Evolutionary conservation across 2,797 vertebrate genomes (phyloP), one percentile per base, ranked within the genome.

Genomic region (Falco peregrinus): DNA sequence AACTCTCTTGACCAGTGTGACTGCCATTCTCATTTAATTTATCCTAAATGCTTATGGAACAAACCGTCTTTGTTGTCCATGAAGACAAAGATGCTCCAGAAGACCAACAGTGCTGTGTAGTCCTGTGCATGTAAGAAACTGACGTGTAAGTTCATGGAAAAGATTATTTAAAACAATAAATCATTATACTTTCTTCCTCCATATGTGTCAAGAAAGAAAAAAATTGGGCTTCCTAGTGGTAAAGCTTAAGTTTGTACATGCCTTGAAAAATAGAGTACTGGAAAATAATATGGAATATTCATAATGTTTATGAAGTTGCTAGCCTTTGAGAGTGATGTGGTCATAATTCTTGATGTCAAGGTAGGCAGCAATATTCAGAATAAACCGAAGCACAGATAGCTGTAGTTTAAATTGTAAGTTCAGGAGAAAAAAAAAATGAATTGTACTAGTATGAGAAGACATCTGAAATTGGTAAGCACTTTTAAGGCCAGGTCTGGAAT

Each of bases 151-250:
- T 83, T 88, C 81, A 28, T 88, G 74, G 74, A 86, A 90, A 78
- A 82, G n/a, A 63, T 71, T 33, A 67, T 80, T 91, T 93, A 53
- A 93, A 96, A 26, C 64, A 77, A 60, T 53, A 78, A 70, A 88
- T 90, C 1, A 0, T 82, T 93, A 51, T 2, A 51, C 48, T 81
- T 95, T 68, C 35, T 93, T 67, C 31, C 43, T 94, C 59, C 57
- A 13, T 89, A 69, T 83, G 18, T 68, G 33, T 63, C 31, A n/a
- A 63, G 61, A 87, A 92, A 41, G 47, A 63, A 80, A 68, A 78
- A 73, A 56, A 2, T 13, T 10, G 69, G 17, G 13, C 48, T 90
- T 31, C 7, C 4, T 22, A 20, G 33, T 74, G n/a, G 7, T 76
- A 41, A 11, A 57, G 50, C 41, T 92, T 19, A 60, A 61, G 51